These are phyloP conservation scores for Tarsius wallacei DNA, from an alignment of 2,797 vertebrate genomes.

Conservation along the genomic window DNA sequence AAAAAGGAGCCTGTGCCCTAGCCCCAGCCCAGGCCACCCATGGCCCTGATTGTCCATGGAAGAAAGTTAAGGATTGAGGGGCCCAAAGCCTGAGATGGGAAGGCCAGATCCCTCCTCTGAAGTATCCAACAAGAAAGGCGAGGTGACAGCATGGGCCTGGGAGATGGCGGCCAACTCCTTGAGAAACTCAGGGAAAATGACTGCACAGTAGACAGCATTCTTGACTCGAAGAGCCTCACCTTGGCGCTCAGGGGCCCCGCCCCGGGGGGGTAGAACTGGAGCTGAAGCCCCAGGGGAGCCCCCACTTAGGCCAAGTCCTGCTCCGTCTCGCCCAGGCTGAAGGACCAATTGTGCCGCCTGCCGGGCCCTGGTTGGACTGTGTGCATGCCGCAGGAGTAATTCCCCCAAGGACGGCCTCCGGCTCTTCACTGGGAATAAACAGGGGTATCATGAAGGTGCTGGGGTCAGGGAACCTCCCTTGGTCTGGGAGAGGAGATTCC, in stretches of 20 bases:
- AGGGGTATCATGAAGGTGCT: conserved; percentile 64
- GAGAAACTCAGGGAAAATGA: conserved; percentile 98
- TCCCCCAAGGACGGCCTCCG: conserved; percentile 97
- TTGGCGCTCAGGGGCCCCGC: conserved; percentile 93
- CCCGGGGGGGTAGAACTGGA: conserved; percentile 89
- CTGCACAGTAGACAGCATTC: conserved; percentile 97
- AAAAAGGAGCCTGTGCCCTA: conserved; percentile 84
- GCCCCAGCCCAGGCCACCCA: conserved; percentile 53
- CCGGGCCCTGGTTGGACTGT: conserved; percentile 96
- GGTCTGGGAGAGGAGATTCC: conserved; percentile 29
- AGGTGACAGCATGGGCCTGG: conserved; percentile 96
- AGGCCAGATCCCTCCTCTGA: conserved; percentile 90
- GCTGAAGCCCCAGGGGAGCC: conserved; percentile 88
- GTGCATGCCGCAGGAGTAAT: conserved; percentile 96
- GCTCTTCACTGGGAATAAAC: conserved; percentile 94
- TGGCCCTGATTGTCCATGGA: conserved; percentile 84
- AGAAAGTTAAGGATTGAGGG: conserved; percentile 83
- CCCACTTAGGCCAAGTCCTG: conserved; percentile 90
- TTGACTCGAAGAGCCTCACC: conserved; percentile 96
- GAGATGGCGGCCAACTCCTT: conserved; percentile 98
- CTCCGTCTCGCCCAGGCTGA: conserved; percentile 94
- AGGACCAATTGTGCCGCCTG: conserved; percentile 95
- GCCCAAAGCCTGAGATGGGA: conserved; percentile 77
- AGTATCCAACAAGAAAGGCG: conserved; percentile 94
- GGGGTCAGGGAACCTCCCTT: conserved; percentile 23